Percentiles rank a stretch among this genome's conserved stretches.
Conservation (phyloP, 2,113 vertebrate species). For the Pyrgilauda ruficollis region DNA sequence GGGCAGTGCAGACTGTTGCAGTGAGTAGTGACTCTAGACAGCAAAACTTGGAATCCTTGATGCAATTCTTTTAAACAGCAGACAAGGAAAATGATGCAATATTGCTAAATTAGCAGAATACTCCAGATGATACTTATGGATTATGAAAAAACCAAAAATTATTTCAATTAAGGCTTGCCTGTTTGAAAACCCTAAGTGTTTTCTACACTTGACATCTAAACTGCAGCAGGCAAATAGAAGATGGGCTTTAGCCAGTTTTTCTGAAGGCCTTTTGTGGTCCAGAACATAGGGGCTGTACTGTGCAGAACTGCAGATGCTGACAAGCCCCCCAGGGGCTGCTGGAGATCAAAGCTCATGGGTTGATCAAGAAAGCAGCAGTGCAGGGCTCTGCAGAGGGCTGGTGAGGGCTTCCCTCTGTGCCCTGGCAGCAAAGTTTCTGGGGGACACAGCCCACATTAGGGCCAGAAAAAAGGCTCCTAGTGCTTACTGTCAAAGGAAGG, state of each 20-base stretch:
- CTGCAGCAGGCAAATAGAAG: background rate
- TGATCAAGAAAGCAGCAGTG: background rate
- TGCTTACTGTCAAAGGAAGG: background rate
- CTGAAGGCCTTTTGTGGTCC: background rate
- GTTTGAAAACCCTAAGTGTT: background rate
- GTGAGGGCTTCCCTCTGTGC: fast-evolving
- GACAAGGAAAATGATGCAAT: background rate
- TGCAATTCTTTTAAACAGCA: background rate
- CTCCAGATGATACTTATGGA: background rate
- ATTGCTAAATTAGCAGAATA: background rate
- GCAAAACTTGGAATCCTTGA: background rate
- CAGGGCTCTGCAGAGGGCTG: background rate
- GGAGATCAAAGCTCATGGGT: background rate
- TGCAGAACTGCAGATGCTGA: background rate
- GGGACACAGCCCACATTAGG: fast-evolving
- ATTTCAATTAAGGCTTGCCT: background rate
- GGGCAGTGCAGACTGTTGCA: background rate
- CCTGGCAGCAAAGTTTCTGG: background rate
- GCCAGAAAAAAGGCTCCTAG: background rate
- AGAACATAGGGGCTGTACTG: background rate
- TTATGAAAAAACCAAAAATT: background rate
- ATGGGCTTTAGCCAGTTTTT: background rate
- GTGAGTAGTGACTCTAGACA: background rate
- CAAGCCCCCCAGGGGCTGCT: too few relatives aligned
- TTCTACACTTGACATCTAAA: background rate